These are phyloP conservation scores for Brachionus paranguensis DNA, from an alignment of 1,140 invertebrate species.

Conservation along the genomic window DNA sequence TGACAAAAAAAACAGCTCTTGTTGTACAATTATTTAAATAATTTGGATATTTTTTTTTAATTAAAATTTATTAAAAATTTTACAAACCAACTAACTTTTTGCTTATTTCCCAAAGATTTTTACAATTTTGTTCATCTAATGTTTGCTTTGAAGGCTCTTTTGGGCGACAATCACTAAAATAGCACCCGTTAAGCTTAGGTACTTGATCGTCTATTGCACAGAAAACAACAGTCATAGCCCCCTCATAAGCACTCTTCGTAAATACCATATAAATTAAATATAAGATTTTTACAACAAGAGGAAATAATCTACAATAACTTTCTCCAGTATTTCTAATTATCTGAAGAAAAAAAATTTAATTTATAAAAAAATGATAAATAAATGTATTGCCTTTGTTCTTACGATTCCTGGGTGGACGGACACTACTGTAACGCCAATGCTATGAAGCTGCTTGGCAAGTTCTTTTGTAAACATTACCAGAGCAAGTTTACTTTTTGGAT, in stretches of 20 bases:
- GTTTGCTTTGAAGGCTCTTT: conserved; percentile 61
- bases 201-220: conserved; percentile 68
- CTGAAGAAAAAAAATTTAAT: conserved; percentile 42
- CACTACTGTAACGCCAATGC: background rate
- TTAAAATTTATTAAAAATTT: background rate
- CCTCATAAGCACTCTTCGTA: conserved; percentile 56
- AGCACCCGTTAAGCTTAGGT: conserved; percentile 61
- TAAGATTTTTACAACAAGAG: background rate
- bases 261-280: background rate
- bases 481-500: conserved; percentile 68
- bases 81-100: conserved; percentile 46
- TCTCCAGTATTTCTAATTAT: conserved; percentile 46
- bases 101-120: conserved; percentile 67
- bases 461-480: conserved; percentile 67
- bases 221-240: conserved; percentile 72
- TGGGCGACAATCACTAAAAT: conserved; percentile 66
- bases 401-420: background rate
- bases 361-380: conserved; percentile 45
- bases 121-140: conserved; percentile 49
- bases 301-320: background rate
- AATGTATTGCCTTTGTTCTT: conserved; percentile 41
- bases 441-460: conserved; percentile 51
- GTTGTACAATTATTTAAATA: background rate
- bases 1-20: background rate
- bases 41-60: background rate